These are phyloP conservation scores for Halichondria panicea DNA, from an alignment of 37 sponge, comb jelly and placozoan genomes.

Conservation along the genomic window DNA sequence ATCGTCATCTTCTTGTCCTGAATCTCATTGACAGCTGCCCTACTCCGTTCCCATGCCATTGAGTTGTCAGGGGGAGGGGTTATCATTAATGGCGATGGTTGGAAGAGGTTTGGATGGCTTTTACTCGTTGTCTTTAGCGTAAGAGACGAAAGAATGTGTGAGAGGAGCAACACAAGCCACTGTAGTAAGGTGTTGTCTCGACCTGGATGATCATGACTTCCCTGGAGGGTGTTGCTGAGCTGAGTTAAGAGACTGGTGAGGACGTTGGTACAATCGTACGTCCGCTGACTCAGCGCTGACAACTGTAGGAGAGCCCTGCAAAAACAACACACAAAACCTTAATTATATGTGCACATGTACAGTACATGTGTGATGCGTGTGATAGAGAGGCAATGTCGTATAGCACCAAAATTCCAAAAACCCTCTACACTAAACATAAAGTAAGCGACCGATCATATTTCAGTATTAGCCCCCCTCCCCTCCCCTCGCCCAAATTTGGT, in stretches of 20 bases:
- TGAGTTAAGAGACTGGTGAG: constrained; percentile 27
- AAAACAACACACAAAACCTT: too few species aligned
- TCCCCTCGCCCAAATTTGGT: too few species aligned
- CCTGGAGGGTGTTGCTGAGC: background rate
- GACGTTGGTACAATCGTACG: constrained; percentile 20
- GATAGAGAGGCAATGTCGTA: too few species aligned
- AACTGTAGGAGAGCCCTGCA: constrained; percentile 56
- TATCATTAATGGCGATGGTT: background rate
- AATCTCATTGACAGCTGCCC: background rate
- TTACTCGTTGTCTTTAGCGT: background rate
- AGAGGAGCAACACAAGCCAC: constrained; percentile 55
- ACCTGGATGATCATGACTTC: background rate
- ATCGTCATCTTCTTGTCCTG: constrained; percentile 6
- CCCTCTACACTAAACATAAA: too few species aligned
- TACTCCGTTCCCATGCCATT: background rate
- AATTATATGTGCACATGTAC: too few species aligned
- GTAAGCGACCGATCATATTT: too few species aligned
- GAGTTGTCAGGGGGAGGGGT: background rate
- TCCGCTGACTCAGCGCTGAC: constrained; percentile 57
- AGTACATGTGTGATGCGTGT: too few species aligned
- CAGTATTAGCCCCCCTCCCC: too few species aligned
- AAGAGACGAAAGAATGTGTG: constrained; percentile 52
- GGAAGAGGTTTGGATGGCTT: constrained; percentile 15
- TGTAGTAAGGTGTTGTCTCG: constrained; percentile 26
- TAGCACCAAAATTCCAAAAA: too few species aligned